These are phyloP conservation scores for Melanotus villosus DNA, from an alignment of 2,888 invertebrate genomes.

Conservation along the genomic window DNA sequence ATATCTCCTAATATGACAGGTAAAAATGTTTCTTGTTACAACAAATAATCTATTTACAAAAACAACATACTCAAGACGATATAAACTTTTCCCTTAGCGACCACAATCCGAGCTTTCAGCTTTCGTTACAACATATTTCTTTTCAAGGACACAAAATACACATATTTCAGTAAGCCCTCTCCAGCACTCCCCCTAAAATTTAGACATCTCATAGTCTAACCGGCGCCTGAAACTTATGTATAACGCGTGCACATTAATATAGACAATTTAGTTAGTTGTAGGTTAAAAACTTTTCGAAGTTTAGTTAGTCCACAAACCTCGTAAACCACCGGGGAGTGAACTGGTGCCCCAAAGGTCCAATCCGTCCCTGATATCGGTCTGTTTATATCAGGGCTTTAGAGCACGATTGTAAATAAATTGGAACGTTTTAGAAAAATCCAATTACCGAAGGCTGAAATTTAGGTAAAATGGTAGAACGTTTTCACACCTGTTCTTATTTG, in stretches of 20 bases:
- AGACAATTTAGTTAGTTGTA: conserved; percentile 8
- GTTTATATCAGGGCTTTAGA: background rate
- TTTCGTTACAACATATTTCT: too few species aligned
- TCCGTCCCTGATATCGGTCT: background rate
- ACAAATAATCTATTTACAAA: too few species aligned
- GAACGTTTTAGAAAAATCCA: background rate
- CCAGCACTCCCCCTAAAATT: too few species aligned
- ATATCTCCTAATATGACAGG: too few species aligned
- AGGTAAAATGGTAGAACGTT: background rate
- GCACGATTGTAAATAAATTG: background rate
- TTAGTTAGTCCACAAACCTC: background rate
- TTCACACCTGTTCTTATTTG: background rate
- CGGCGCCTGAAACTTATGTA: background rate
- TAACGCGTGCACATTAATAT: background rate
- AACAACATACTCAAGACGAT: too few species aligned
- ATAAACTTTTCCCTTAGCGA: too few species aligned
- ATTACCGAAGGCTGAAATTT: background rate
- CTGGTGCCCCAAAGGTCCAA: background rate
- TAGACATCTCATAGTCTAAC: background rate
- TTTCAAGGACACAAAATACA: background rate
- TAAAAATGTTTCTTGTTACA: too few species aligned
- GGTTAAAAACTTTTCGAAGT: conserved; percentile 3
- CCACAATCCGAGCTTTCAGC: too few species aligned
- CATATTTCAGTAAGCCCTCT: background rate
- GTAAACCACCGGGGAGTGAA: background rate